Conservation (phyloP, 2,113 vertebrate genomes). For the Balaeniceps rex region DNA sequence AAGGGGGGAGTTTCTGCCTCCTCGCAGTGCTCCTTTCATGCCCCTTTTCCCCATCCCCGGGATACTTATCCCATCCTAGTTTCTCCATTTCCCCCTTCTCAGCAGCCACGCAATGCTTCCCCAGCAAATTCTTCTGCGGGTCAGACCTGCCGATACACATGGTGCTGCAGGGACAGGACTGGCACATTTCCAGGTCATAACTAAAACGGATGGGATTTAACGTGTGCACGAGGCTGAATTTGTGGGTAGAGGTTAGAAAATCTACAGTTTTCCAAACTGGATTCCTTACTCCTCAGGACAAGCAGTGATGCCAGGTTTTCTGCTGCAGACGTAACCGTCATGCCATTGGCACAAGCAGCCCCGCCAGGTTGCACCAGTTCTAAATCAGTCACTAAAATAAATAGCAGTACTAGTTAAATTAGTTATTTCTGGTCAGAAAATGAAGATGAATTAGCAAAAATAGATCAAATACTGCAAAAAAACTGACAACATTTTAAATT, state of each 20-base stretch:
- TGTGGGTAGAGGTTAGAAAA: constrained; percentile 5
- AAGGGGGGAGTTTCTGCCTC: neutral
- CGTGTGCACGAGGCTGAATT: neutral
- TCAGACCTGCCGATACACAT: neutral
- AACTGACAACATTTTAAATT: constrained; percentile 14
- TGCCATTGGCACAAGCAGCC: neutral
- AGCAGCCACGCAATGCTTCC: neutral
- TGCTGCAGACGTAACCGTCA: neutral
- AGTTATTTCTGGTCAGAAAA: constrained; percentile 55
- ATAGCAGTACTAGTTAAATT: constrained; percentile 42
- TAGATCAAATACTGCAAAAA: neutral
- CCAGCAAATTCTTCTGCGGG: neutral
- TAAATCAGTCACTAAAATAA: constrained; percentile 55
- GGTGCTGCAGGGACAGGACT: neutral
- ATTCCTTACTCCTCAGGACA: constrained; percentile 40
- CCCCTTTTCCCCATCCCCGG: neutral
- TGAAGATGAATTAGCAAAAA: constrained; percentile 12
- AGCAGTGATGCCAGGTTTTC: constrained; percentile 35
- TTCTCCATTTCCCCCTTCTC: neutral
- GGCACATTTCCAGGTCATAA: neutral
- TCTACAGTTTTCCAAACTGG: neutral
- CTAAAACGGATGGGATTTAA: neutral
- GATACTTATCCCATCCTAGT: neutral
- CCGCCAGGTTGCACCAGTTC: constrained; percentile 30
- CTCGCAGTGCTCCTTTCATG: neutral